Conservation (phyloP, 2,888 invertebrate species). For the Campoplex capitator region DNA sequence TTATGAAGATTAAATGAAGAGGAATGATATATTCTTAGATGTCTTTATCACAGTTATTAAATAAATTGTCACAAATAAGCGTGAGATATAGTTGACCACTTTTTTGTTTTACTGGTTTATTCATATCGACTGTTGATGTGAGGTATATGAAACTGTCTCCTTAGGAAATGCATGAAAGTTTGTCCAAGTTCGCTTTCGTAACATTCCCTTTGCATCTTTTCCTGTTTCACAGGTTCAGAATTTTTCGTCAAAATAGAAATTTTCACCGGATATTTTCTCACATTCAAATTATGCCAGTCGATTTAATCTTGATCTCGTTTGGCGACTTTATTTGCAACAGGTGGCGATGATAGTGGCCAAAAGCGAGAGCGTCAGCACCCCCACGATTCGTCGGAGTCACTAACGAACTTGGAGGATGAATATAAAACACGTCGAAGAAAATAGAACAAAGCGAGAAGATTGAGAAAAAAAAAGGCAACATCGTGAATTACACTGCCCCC, state of each 20-base stretch:
- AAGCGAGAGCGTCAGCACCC: constrained; percentile 39
- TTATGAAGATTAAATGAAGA: not conserved
- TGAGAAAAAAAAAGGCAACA: not conserved
- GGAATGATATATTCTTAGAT: not conserved
- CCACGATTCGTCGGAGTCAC: constrained; percentile 34
- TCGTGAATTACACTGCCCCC: not conserved
- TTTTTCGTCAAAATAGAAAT: constrained; percentile 22
- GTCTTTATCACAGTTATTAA: not conserved
- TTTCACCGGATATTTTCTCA: constrained; percentile 30
- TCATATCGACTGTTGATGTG: not conserved
- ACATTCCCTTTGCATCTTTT: constrained; percentile 13
- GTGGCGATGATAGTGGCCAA: constrained; percentile 54
- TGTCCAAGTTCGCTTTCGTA: not conserved
- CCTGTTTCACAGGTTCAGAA: not conserved
- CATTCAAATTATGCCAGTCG: constrained; percentile 54
- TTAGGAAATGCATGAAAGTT: not conserved
- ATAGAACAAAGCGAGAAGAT: not conserved
- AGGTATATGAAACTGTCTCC: not conserved
- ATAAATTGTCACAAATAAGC: too few relatives aligned
- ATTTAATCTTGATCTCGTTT: constrained; percentile 63
- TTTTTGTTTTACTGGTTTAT: not conserved
- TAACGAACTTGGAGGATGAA: constrained; percentile 56
- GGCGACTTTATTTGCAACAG: constrained; percentile 65
- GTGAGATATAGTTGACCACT: not conserved
- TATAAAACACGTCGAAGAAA: constrained; percentile 25